These are phyloP conservation scores for Habropoda laboriosa DNA, from an alignment of 1,140 invertebrate species.

Conservation along the genomic window DNA sequence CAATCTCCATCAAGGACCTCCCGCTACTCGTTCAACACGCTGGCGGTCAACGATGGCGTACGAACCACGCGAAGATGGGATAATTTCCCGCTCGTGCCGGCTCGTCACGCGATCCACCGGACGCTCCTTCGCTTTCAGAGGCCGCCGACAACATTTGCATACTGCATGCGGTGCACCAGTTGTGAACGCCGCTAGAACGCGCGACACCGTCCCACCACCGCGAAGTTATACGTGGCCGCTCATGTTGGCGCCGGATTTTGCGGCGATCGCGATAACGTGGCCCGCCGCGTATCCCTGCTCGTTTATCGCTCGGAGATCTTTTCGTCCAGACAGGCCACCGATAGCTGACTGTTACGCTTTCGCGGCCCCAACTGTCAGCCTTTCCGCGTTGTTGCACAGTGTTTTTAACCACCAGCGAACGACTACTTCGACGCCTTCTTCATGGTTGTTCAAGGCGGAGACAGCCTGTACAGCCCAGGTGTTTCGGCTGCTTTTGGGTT, in stretches of 20 bases:
- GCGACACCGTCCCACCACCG: not conserved
- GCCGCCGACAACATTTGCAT: constrained; percentile 57
- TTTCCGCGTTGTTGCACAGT: constrained; percentile 19
- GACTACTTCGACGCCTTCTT: no score
- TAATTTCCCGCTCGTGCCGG: constrained; percentile 69
- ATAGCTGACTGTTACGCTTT: constrained; percentile 24
- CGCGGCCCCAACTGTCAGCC: not conserved
- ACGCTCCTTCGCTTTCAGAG: constrained; percentile 28
- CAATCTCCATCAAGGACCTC: constrained; percentile 23
- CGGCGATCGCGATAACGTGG: constrained; percentile 30
- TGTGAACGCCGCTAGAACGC: constrained; percentile 31
- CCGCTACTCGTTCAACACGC: constrained; percentile 26
- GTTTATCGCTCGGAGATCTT: constrained; percentile 38
- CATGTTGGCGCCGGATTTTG: constrained; percentile 29
- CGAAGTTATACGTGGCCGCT: constrained; percentile 7
- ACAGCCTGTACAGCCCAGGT: no score
- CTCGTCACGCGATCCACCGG: constrained; percentile 66
- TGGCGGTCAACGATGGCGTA: constrained; percentile 43
- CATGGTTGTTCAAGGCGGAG: no score
- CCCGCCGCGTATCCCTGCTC: constrained; percentile 20
- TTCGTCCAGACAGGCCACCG: not conserved
- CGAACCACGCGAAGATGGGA: constrained; percentile 59
- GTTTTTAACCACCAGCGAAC: no score
- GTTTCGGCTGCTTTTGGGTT: no score
- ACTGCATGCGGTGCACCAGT: constrained; percentile 33